Base-by-base conservation (phyloP, 2,888 invertebrate species). In the Archips crataeganus region DNA sequence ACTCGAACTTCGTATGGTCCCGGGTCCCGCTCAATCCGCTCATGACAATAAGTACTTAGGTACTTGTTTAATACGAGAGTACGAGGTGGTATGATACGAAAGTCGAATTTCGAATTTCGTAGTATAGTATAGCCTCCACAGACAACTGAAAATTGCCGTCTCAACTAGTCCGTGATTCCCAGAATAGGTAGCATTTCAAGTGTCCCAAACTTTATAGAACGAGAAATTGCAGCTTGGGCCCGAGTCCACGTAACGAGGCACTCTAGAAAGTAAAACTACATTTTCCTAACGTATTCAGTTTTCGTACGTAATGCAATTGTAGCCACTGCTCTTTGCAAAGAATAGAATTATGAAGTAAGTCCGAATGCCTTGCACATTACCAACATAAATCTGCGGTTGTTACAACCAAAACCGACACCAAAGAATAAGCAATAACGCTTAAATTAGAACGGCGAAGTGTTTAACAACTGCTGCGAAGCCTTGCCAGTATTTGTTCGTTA, bases 341-440 rank as follows among this genome's bases (percentile, higher is more conserved):
- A 89, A 87, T 88, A 82, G 83, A 80, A 87, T 87, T 89, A 87
- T 80, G 70, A 80, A 76, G 75, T 71, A 78, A 84, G 82, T 78
- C 78, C 78, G 75, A 84, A 81, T 81, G 85, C 85, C 87, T 89
- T 85, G 84, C 80, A 77, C 79, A 76, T 77, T 75, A 75, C 74
- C 65, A 76, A 76, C 75, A 72, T 71, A 73, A 70, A 32, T 71
- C 65, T 75, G 68, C 72, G 45, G 15, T 63, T 51, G 54, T 36
- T 49, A 49, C 68, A 75, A 78, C 75, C 71, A 76, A 76, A 69
- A 75, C 70, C 62, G 74, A 64, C 71, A 76, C 76, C 67, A 81
- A 83, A 75, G n/a, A 8, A 34, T 0, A 62, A 4, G 1, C 1
- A 0, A 39, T 81, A 85, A 79, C 78, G 82, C 78, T 68, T 51